A percentile compares a stretch with the other conserved stretches of the same genome.
phyloP scores from a whole-genome alignment of 2,113 vertebrate species.

The Noctilio leporinus region DNA sequence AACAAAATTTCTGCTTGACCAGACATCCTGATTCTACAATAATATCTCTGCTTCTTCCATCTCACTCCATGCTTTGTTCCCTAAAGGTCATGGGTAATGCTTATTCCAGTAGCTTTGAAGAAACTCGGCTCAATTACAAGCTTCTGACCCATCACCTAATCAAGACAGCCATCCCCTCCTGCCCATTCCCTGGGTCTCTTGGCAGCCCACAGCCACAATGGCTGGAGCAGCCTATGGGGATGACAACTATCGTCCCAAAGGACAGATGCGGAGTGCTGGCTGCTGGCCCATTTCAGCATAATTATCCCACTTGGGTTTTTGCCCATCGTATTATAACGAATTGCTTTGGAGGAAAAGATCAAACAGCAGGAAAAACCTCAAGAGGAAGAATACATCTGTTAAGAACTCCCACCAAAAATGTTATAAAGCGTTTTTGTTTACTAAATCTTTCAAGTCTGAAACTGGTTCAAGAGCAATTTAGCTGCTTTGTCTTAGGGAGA shows the following conservation, averaged over 20 bases:
- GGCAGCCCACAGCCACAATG: background rate
- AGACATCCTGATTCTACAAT: background rate
- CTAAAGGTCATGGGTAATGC: background rate
- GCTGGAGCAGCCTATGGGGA: background rate
- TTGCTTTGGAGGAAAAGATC: slow-evolving; percentile 60
- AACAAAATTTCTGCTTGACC: background rate
- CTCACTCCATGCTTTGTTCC: background rate
- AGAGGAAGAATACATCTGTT: slow-evolving; percentile 69
- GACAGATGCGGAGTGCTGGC: background rate
- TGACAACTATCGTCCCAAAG: background rate
- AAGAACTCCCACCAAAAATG: slow-evolving; percentile 67
- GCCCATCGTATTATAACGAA: slow-evolving; percentile 56
- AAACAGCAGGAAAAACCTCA: slow-evolving; percentile 56
- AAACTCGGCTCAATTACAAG: background rate
- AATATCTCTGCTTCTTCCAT: background rate
- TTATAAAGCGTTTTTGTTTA: slow-evolving; percentile 68
- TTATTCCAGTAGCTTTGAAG: background rate
- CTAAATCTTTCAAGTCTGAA: slow-evolving; percentile 68
- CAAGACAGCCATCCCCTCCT: background rate
- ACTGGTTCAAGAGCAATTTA: slow-evolving; percentile 65
- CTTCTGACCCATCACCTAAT: background rate
- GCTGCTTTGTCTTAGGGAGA: slow-evolving; percentile 38
- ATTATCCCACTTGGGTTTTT: slow-evolving; percentile 53
- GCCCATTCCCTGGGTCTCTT: background rate
- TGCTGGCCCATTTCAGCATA: slow-evolving; percentile 12